Evolutionary conservation across 2,888 invertebrate genomes (phyloP).

Genomic region (Caenorhabditis sp.): DNA sequence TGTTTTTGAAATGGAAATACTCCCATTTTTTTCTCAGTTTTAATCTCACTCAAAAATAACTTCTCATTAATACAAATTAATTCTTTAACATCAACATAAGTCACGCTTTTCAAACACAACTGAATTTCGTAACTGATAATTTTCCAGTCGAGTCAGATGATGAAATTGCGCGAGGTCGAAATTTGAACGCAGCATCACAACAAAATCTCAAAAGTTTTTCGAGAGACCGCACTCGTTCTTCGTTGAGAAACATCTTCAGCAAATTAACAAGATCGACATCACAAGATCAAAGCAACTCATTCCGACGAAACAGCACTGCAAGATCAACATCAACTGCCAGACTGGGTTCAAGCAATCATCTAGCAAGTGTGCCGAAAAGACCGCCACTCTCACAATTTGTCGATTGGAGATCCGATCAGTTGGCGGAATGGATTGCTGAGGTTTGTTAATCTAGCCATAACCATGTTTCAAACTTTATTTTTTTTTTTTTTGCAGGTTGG

Average conservation of each 20-base stretch:
- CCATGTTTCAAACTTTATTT: no score
- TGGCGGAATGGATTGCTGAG: conserved; percentile 65
- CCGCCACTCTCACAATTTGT: conserved; percentile 69
- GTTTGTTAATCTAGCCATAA: no score
- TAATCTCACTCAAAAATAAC: no score
- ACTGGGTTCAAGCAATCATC: conserved; percentile 49
- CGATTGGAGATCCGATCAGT: conserved; percentile 65
- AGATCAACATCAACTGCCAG: conserved; percentile 61
- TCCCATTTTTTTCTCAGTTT: background rate
- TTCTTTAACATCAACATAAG: background rate
- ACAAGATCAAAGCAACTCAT: conserved; percentile 58
- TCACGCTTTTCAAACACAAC: background rate
- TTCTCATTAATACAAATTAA: no score
- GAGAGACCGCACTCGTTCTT: conserved; percentile 68
- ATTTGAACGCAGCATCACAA: conserved; percentile 41
- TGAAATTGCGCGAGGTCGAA: conserved; percentile 61
- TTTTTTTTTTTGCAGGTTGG: conserved; percentile 40
- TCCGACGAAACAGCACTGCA: conserved; percentile 48
- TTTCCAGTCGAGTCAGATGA: conserved; percentile 70
- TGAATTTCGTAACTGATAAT: conserved; percentile 18
- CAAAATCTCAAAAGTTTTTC: conserved; percentile 51
- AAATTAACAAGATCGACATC: conserved; percentile 64
- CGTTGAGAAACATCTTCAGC: conserved; percentile 67
- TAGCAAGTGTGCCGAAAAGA: conserved; percentile 57
- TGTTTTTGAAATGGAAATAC: background rate